Conservation (phyloP, 2,113 vertebrate species). For the Hippocampus guttulatus region DNA sequence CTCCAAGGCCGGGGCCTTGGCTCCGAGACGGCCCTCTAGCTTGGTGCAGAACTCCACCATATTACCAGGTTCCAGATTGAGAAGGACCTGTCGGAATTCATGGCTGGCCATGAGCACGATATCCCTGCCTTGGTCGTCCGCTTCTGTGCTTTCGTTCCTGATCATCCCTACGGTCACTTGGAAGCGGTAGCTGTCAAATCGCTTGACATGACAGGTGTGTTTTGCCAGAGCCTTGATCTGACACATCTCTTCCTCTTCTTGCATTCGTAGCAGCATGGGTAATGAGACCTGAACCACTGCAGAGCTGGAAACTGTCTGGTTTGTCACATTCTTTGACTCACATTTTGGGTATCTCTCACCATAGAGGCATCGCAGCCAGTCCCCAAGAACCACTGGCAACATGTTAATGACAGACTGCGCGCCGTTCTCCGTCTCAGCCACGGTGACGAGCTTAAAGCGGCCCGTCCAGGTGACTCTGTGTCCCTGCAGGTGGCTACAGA, state of each 20-base stretch:
- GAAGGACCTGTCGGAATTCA: conserved; percentile 86
- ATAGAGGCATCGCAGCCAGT: conserved; percentile 93
- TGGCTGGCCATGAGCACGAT: conserved; percentile 86
- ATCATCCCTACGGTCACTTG: conserved; percentile 87
- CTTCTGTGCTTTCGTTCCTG: conserved; percentile 42
- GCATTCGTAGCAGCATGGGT: conserved; percentile 43
- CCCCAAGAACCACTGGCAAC: conserved; percentile 82
- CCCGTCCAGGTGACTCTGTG: conserved; percentile 92
- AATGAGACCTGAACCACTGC: not conserved
- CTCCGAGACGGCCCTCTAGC: conserved; percentile 87
- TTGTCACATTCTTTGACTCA: conserved; percentile 66
- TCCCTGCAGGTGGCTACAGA: conserved; percentile 92
- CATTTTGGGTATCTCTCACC: conserved; percentile 89
- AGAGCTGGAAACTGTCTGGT: conserved; percentile 30
- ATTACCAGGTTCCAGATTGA: conserved; percentile 82
- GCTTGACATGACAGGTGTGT: conserved; percentile 89
- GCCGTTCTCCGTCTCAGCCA: conserved; percentile 91
- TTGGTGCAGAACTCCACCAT: conserved; percentile 92
- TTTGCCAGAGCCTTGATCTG: conserved; percentile 83
- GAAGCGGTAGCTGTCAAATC: conserved; percentile 88
- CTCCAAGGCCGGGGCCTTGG: conserved; percentile 87
- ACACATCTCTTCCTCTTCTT: conserved; percentile 86
- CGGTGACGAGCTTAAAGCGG: conserved; percentile 83
- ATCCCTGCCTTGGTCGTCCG: conserved; percentile 81
- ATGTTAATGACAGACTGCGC: conserved; percentile 88